A percentile compares a stretch with the other conserved stretches of the same genome.
These are phyloP conservation scores for Melanargia galathea DNA, from an alignment of 2,888 invertebrate species.

Conservation along the genomic window DNA sequence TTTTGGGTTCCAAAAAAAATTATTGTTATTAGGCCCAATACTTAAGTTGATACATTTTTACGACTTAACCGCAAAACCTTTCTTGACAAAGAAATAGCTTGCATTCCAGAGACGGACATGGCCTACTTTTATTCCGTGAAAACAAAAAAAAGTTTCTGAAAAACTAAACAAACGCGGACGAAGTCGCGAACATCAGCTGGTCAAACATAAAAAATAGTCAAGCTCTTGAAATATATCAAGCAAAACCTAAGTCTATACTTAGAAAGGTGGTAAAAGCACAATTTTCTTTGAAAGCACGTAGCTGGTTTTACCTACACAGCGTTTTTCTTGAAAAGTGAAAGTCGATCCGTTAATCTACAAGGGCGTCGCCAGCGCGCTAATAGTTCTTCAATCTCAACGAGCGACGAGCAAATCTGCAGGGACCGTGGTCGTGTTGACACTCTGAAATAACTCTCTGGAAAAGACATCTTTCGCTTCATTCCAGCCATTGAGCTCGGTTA, in stretches of 20 bases:
- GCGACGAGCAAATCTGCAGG: slow-evolving; percentile 53
- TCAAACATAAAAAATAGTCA: no score
- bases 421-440: slow-evolving; percentile 40
- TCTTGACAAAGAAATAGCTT: no score
- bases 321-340: slow-evolving; percentile 40
- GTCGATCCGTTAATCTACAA: slow-evolving; percentile 50
- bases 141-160: no score
- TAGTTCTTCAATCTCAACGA: slow-evolving; percentile 59
- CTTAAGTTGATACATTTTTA: no score
- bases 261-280: slow-evolving; percentile 11
- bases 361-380: slow-evolving; percentile 52
- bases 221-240: background rate
- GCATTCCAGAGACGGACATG: no score
- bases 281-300: slow-evolving; percentile 19
- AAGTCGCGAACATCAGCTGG: no score
- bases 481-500: slow-evolving; percentile 40
- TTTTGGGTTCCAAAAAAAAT: no score
- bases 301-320: slow-evolving; percentile 31
- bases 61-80: no score
- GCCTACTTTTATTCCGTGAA: no score
- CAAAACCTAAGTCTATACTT: background rate
- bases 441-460: slow-evolving; percentile 42
- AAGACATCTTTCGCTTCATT: slow-evolving; percentile 39
- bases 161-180: no score
- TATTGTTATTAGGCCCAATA: no score